A percentile compares a stretch with the other conserved stretches of the same genome.
These are phyloP conservation scores for Allenopithecus nigroviridis DNA, from an alignment of 2,797 vertebrate genomes.

Conservation along the genomic window DNA sequence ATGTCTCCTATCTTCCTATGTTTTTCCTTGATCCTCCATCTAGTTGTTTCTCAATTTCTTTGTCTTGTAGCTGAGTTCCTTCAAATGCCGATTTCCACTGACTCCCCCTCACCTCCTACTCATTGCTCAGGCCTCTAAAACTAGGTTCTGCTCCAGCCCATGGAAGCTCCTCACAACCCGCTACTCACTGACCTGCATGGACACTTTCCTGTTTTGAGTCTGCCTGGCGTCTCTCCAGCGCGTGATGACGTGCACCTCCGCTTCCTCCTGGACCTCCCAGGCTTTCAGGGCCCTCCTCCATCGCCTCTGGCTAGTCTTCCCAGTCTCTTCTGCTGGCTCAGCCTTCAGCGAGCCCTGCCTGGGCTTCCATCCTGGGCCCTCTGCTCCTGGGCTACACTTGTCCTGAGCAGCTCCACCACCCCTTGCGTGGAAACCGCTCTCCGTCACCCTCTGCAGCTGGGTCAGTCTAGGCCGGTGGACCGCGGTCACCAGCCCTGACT, in stretches of 20 bases:
- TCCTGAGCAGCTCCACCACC: neutral
- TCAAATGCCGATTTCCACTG: neutral
- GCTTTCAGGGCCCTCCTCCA: too few species aligned
- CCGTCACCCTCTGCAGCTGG: neutral
- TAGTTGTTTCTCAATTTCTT: neutral
- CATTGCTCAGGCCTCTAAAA: neutral
- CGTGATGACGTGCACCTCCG: neutral
- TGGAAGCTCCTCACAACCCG: too few species aligned
- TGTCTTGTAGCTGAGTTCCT: neutral
- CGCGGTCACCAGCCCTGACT: rapidly evolving
- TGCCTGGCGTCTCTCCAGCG: neutral
- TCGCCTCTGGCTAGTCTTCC: neutral
- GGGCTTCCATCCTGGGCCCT: neutral
- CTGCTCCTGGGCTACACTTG: neutral
- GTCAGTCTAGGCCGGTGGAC: neutral
- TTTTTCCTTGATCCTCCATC: neutral
- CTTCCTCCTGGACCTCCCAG: neutral
- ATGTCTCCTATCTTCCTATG: neutral
- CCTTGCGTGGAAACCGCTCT: neutral
- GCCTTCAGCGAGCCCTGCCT: neutral
- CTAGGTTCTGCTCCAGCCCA: neutral
- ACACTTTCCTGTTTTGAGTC: neutral
- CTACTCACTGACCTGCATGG: neutral
- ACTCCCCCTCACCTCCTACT: neutral
- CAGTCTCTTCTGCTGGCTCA: too few species aligned